These are phyloP conservation scores for Barbus barbus DNA, from an alignment of 2,113 vertebrate species.

Conservation along the genomic window DNA sequence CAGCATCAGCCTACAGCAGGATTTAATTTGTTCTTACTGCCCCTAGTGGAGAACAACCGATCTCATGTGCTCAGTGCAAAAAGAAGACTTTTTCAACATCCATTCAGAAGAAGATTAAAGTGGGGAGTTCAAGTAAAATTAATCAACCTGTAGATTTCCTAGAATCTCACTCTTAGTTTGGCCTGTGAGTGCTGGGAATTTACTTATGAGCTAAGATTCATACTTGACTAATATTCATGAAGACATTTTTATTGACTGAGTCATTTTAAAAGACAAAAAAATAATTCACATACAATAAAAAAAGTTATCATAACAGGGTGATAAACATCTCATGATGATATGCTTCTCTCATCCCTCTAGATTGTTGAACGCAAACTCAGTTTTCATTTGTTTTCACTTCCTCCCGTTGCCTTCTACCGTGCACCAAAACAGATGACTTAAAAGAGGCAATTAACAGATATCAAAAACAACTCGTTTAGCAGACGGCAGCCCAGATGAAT, in stretches of 20 bases:
- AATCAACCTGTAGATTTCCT: constrained; percentile 2
- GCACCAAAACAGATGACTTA: constrained; percentile 51
- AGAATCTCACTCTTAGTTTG: background rate
- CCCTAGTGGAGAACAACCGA: constrained; percentile 54
- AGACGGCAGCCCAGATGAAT: constrained; percentile 62
- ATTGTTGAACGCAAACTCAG: background rate
- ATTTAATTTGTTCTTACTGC: constrained; percentile 55
- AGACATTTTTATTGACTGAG: background rate
- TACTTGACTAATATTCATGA: background rate
- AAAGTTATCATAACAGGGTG: background rate
- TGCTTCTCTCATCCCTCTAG: background rate
- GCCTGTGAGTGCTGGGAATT: background rate
- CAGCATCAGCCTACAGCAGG: background rate
- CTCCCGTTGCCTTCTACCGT: background rate
- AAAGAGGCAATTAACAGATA: constrained; percentile 59
- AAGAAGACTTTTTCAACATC: background rate
- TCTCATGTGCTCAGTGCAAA: background rate
- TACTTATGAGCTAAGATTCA: background rate
- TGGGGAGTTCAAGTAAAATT: background rate
- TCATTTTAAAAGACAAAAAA: background rate
- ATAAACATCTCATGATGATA: background rate
- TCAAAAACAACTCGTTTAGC: constrained; percentile 61
- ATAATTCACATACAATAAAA: background rate
- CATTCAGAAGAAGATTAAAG: background rate
- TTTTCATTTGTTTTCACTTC: constrained; percentile 31